Conservation (phyloP, 1,140 invertebrate species). For the Lutraria rhynchaena region DNA sequence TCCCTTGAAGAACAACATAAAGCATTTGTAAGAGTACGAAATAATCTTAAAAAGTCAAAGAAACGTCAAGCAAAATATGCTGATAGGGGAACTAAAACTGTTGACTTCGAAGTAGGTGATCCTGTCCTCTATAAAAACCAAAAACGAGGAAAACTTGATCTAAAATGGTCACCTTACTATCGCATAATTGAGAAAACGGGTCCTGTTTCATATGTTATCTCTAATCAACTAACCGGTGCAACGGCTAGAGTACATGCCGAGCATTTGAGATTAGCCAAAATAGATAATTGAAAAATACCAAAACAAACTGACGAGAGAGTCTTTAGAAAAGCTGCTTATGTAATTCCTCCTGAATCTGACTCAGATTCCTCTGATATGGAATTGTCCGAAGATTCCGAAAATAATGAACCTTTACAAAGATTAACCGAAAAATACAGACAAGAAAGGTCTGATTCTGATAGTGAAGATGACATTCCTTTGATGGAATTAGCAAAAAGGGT, state of each 20-base stretch:
- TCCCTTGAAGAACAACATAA: slow-evolving; percentile 42
- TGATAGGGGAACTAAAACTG: not conserved
- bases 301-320: not conserved
- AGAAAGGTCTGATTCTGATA: not conserved
- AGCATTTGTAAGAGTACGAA: slow-evolving; percentile 17
- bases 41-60: slow-evolving; percentile 32
- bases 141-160: slow-evolving; percentile 16
- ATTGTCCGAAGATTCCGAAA: not conserved
- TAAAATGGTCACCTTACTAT: slow-evolving; percentile 41
- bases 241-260: slow-evolving; percentile 22
- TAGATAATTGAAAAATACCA: slow-evolving; percentile 21
- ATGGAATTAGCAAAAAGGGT: slow-evolving; percentile 21
- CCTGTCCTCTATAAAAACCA: slow-evolving; percentile 48
- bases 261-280: slow-evolving; percentile 19
- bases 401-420: not conserved
- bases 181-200: slow-evolving; percentile 38
- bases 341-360: slow-evolving; percentile 6
- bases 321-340: slow-evolving; percentile 10
- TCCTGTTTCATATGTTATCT: slow-evolving; percentile 37
- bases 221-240: slow-evolving; percentile 35
- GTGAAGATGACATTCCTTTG: too few relatives aligned
- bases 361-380: not conserved
- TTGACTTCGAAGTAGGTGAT: not conserved
- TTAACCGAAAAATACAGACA: not conserved
- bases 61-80: slow-evolving; percentile 26